phyloP scores from a whole-genome alignment of 2,888 invertebrate species.

The Cetonia aurata region DNA sequence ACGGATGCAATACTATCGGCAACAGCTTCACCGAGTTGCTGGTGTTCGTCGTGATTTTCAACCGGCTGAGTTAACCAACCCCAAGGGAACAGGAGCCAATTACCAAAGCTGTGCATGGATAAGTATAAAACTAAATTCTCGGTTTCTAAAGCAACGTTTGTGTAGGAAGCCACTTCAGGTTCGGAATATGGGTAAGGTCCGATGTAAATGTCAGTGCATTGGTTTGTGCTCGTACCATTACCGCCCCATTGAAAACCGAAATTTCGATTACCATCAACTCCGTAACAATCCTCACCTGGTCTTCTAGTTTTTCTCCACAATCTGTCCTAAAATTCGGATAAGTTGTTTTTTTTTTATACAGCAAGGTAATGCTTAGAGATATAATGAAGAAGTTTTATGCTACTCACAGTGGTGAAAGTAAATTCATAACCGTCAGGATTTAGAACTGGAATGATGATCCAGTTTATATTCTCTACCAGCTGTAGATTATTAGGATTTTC shows the following conservation, averaged over 20 bases:
- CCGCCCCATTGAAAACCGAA: slow-evolving; percentile 78
- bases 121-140: slow-evolving; percentile 73
- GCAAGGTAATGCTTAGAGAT: not conserved
- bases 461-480: slow-evolving; percentile 66
- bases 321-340: slow-evolving; percentile 48
- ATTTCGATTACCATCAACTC: slow-evolving; percentile 57
- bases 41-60: slow-evolving; percentile 66
- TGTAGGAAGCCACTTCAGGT: slow-evolving; percentile 69
- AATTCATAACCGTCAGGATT: slow-evolving; percentile 72
- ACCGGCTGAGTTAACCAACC: slow-evolving; percentile 72
- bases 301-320: slow-evolving; percentile 58
- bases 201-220: slow-evolving; percentile 67
- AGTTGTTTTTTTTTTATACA: not conserved
- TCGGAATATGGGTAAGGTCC: slow-evolving; percentile 68
- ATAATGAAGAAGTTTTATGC: too few relatives aligned
- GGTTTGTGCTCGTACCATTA: slow-evolving; percentile 57
- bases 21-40: slow-evolving; percentile 65
- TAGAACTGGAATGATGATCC: slow-evolving; percentile 67
- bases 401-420: slow-evolving; percentile 64
- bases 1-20: slow-evolving; percentile 64
- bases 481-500: slow-evolving; percentile 56
- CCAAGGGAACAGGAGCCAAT: slow-evolving; percentile 78
- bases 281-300: slow-evolving; percentile 47
- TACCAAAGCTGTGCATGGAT: slow-evolving; percentile 79
- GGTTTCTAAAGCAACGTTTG: slow-evolving; percentile 69